These are phyloP conservation scores for Acomys russatus DNA, from an alignment of 2,797 vertebrate genomes.

Conservation along the genomic window DNA sequence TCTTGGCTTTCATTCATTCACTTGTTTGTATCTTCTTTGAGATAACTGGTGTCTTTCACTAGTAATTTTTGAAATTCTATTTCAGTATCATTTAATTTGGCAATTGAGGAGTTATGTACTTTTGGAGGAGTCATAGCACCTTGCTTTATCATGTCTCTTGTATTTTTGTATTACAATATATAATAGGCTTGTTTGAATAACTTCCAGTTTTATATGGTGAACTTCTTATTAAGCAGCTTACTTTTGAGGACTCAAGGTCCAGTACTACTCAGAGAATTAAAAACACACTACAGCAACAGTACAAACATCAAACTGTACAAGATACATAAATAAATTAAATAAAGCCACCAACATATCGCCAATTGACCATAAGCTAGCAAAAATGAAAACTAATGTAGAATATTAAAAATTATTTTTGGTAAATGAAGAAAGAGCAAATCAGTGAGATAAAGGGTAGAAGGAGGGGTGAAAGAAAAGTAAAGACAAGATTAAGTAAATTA, in stretches of 20 bases:
- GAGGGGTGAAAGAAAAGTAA: not conserved
- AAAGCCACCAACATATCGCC: not conserved
- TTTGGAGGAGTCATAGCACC: not conserved
- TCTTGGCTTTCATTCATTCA: not conserved
- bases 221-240: not conserved
- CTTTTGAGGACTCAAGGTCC: not conserved
- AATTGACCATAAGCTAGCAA: not conserved
- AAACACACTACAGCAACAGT: not conserved
- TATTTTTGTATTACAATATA: not conserved
- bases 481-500: not conserved
- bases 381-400: not conserved
- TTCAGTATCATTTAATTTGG: not conserved
- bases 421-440: not conserved
- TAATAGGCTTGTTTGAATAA: not conserved
- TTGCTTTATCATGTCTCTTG: not conserved
- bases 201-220: not conserved
- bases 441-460: not conserved
- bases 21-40: not conserved
- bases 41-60: not conserved
- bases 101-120: not conserved
- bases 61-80: not conserved
- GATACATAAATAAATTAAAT: not conserved
- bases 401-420: not conserved
- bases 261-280: not conserved
- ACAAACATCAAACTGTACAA: not conserved